phyloP scores from a whole-genome alignment of 2,888 invertebrate species.

The Smittia sp. region DNA sequence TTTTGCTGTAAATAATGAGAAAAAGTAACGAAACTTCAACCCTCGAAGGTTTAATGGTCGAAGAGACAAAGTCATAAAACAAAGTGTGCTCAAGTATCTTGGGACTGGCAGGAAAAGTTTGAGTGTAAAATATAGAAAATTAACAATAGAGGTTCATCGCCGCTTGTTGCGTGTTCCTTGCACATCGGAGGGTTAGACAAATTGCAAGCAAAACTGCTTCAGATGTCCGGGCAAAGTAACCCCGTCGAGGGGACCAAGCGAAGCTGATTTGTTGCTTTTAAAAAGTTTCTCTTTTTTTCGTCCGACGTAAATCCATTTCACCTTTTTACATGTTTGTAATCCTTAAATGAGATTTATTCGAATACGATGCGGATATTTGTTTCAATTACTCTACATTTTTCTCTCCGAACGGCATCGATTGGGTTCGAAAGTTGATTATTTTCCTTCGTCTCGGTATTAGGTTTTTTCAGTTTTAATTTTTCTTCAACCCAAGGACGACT shows the following conservation, averaged over 20 bases:
- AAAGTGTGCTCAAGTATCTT: conserved; percentile 5
- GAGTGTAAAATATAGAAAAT: conserved; percentile 21
- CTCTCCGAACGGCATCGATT: conserved; percentile 21
- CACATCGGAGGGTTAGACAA: background rate
- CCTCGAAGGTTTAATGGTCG: background rate
- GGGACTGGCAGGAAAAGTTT: conserved; percentile 17
- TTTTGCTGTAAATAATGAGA: background rate
- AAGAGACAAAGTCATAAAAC: conserved; percentile 15
- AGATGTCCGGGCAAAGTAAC: background rate
- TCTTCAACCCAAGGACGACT: background rate
- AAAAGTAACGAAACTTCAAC: background rate
- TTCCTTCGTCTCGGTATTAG: background rate
- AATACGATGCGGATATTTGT: conserved; percentile 41
- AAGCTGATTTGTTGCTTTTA: conserved; percentile 39
- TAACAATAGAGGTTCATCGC: conserved; percentile 9
- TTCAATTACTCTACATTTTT: conserved; percentile 35
- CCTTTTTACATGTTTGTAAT: conserved; percentile 38
- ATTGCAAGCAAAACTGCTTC: conserved; percentile 9
- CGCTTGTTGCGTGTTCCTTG: conserved; percentile 13
- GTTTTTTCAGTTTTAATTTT: conserved; percentile 12
- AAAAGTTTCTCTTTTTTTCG: background rate
- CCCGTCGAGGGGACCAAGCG: background rate
- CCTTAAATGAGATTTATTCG: conserved; percentile 41
- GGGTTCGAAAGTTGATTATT: conserved; percentile 34
- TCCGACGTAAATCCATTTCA: conserved; percentile 36